phyloP scores from a whole-genome alignment of 2,888 invertebrate species.

The Limnephilus auricula region DNA sequence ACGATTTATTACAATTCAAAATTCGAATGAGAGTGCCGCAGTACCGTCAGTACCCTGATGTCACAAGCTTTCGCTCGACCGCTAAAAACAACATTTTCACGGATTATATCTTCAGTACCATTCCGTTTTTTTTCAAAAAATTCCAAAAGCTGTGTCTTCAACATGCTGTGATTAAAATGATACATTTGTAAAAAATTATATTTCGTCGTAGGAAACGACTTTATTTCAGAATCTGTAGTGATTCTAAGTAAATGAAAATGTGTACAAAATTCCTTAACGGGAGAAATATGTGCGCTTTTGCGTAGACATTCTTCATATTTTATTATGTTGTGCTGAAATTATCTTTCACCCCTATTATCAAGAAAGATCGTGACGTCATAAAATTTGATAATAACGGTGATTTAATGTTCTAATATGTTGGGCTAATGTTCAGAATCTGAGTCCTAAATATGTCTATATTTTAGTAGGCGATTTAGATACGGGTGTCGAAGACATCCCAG shows the following conservation, averaged over 20 bases:
- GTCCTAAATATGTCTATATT: neutral
- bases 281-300: neutral
- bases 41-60: no score
- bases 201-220: no score
- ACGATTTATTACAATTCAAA: no score
- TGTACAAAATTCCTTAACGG: neutral
- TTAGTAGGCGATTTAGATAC: slow-evolving; percentile 8
- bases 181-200: no score
- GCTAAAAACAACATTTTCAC: no score
- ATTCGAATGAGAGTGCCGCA: no score
- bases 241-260: neutral
- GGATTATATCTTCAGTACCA: no score
- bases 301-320: neutral
- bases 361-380: slow-evolving; percentile 8
- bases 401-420: slow-evolving; percentile 18
- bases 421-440: neutral
- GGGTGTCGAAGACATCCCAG: slow-evolving; percentile 18
- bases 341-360: slow-evolving; percentile 24
- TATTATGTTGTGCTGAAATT: neutral
- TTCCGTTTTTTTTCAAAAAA: no score
- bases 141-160: no score
- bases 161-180: no score
- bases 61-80: no score
- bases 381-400: slow-evolving; percentile 33
- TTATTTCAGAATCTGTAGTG: neutral